Percentiles rank a stretch among this genome's conserved stretches.
Evolutionary conservation across 30 jellyfish, hydroid and myxozoan genomes (phyloP).

Genomic region (Phacellophora camtschatica): DNA sequence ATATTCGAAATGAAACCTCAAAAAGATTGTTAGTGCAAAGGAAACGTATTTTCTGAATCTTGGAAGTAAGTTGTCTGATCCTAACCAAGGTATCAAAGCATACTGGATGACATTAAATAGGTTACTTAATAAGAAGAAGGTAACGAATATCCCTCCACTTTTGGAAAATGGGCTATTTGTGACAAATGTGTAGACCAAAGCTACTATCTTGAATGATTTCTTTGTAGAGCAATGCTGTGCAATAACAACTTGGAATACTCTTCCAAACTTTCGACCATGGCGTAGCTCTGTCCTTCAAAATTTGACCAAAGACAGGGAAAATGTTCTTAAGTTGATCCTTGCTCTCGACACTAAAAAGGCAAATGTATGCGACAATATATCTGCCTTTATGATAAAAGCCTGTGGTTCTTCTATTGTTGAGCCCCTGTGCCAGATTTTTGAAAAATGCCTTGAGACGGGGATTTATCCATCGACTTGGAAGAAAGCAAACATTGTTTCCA

Average conservation of each 20-base stretch:
- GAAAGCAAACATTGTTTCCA: slow-evolving; percentile 12
- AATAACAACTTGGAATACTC: background rate
- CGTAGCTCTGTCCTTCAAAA: background rate
- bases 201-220: background rate
- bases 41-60: slow-evolving; percentile 37
- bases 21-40: slow-evolving; percentile 7
- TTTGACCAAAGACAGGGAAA: background rate
- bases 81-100: too few relatives aligned
- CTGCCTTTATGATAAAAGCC: background rate
- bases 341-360: slow-evolving; percentile 12
- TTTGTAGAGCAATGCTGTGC: background rate
- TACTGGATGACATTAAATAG: slow-evolving; percentile 24
- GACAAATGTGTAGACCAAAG: too few relatives aligned
- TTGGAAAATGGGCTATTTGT: too few relatives aligned
- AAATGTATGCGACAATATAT: slow-evolving; percentile 21
- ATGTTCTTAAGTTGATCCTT: background rate
- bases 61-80: slow-evolving; percentile 33
- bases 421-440: slow-evolving; percentile 1
- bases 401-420: slow-evolving; percentile 1
- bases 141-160: too few relatives aligned
- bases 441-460: background rate
- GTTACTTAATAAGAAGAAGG: slow-evolving; percentile 8
- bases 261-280: background rate
- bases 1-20: slow-evolving; percentile 30
- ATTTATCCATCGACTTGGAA: slow-evolving; percentile 22